Evolutionary conservation across 2,888 invertebrate species (phyloP).

Genomic region (Plebejus melissa): DNA sequence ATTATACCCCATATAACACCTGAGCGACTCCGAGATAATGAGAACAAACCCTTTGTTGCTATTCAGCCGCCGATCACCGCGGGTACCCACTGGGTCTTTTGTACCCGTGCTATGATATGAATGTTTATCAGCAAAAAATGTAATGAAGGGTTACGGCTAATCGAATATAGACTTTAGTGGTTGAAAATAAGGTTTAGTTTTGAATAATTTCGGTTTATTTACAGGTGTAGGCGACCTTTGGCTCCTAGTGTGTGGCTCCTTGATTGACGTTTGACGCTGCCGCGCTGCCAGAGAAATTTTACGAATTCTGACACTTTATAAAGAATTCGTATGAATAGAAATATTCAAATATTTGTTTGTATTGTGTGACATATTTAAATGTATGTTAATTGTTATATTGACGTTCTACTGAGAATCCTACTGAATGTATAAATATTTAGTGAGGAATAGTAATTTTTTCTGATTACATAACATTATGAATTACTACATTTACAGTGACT

Average conservation of each 20-base stretch:
- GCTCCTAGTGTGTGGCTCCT: constrained; percentile 62
- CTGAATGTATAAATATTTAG: constrained; percentile 4
- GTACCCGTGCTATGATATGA: constrained; percentile 69
- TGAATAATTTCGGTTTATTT: constrained; percentile 38
- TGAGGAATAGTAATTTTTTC: background rate
- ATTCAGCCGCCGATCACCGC: constrained; percentile 70
- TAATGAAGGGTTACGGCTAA: background rate
- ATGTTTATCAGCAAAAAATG: constrained; percentile 65
- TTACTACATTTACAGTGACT: background rate
- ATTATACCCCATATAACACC: constrained; percentile 72
- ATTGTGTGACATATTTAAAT: constrained; percentile 24
- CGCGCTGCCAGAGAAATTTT: constrained; percentile 62
- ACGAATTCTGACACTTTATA: constrained; percentile 45
- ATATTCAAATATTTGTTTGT: constrained; percentile 23
- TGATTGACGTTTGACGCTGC: constrained; percentile 73
- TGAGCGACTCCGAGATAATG: constrained; percentile 69
- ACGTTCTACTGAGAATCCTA: constrained; percentile 12
- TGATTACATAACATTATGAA: background rate
- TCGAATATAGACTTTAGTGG: constrained; percentile 38
- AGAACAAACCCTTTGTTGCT: constrained; percentile 66
- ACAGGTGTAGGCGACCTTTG: constrained; percentile 61
- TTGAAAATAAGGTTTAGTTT: constrained; percentile 42
- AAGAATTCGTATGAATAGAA: constrained; percentile 19
- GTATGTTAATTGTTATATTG: constrained; percentile 11
- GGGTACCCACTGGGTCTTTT: constrained; percentile 64